Conservation (phyloP, 2,888 invertebrate species). For the Hofmannophila pseudospretella region DNA sequence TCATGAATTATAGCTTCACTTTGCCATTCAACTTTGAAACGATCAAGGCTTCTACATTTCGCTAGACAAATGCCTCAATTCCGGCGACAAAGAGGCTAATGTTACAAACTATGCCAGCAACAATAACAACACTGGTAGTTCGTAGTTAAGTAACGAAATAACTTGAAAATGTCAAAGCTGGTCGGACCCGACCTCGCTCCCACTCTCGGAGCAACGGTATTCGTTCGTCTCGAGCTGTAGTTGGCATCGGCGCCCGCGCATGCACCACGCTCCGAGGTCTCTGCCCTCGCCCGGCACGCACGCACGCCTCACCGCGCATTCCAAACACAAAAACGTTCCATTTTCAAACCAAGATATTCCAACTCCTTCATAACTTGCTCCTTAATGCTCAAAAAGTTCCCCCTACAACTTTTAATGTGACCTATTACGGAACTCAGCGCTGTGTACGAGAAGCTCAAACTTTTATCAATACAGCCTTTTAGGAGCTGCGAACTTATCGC, state of each 20-base stretch:
- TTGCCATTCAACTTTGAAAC: conserved; percentile 2
- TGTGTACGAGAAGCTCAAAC: conserved; percentile 25
- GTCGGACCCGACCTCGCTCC: conserved; percentile 63
- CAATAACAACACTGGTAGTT: conserved; percentile 36
- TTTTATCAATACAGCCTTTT: conserved; percentile 42
- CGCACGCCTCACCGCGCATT: conserved; percentile 42
- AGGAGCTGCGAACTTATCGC: conserved; percentile 35
- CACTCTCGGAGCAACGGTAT: conserved; percentile 67
- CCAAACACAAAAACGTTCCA: conserved; percentile 11
- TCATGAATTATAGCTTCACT: conserved; percentile 4
- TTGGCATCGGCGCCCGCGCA: conserved; percentile 43
- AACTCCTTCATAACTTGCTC: conserved; percentile 1
- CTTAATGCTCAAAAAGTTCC: conserved; percentile 1
- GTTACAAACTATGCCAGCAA: conserved; percentile 24
- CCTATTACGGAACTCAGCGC: conserved; percentile 31
- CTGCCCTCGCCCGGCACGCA: conserved; percentile 51
- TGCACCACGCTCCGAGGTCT: conserved; percentile 48
- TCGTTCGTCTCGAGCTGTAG: conserved; percentile 35
- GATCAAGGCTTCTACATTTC: conserved; percentile 10
- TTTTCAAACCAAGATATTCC: conserved; percentile 4
- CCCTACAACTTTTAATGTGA: conserved; percentile 29
- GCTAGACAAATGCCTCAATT: conserved; percentile 19
- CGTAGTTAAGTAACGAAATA: conserved; percentile 59
- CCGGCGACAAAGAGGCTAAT: conserved; percentile 19
- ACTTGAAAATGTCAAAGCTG: conserved; percentile 66